phyloP scores from a whole-genome alignment of 2,888 invertebrate genomes.

The Drosophila kuntzei region DNA sequence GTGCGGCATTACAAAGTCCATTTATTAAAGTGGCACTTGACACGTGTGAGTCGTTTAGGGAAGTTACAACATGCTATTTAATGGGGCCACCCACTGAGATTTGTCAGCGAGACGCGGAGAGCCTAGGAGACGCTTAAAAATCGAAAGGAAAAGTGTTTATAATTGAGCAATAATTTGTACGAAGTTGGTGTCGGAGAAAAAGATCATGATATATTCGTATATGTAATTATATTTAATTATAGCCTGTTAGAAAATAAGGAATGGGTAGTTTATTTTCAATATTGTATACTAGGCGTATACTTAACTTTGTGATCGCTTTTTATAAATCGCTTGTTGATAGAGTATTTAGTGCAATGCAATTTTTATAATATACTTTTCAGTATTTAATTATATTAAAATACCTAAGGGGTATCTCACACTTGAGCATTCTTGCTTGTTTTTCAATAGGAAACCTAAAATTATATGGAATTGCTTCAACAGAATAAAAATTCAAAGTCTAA shows the following conservation, averaged over 20 bases:
- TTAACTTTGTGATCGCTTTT: background rate
- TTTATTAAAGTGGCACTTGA: slow-evolving; percentile 30
- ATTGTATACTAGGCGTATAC: background rate
- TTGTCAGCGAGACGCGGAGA: slow-evolving; percentile 5
- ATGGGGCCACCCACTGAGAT: slow-evolving; percentile 8
- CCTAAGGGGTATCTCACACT: background rate
- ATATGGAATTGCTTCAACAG: slow-evolving; percentile 6
- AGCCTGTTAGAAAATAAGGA: background rate
- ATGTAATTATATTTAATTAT: background rate
- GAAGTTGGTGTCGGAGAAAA: background rate
- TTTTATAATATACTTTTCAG: too few relatives aligned
- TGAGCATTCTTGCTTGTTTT: background rate
- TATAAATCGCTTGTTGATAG: too few relatives aligned
- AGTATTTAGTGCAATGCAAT: too few relatives aligned
- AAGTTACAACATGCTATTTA: slow-evolving; percentile 28
- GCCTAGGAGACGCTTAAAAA: slow-evolving; percentile 3
- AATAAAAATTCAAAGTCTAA: slow-evolving; percentile 14
- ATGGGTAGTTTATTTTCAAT: background rate
- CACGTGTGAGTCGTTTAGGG: slow-evolving; percentile 60
- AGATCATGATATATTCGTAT: background rate
- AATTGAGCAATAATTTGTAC: slow-evolving; percentile 9
- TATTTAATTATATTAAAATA: too few relatives aligned
- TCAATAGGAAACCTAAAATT: slow-evolving; percentile 8
- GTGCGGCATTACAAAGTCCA: slow-evolving; percentile 43
- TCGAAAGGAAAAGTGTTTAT: slow-evolving; percentile 9